These are phyloP conservation scores for Xiphophorus birchmanni DNA, from an alignment of 2,797 vertebrate species.

Conservation along the genomic window DNA sequence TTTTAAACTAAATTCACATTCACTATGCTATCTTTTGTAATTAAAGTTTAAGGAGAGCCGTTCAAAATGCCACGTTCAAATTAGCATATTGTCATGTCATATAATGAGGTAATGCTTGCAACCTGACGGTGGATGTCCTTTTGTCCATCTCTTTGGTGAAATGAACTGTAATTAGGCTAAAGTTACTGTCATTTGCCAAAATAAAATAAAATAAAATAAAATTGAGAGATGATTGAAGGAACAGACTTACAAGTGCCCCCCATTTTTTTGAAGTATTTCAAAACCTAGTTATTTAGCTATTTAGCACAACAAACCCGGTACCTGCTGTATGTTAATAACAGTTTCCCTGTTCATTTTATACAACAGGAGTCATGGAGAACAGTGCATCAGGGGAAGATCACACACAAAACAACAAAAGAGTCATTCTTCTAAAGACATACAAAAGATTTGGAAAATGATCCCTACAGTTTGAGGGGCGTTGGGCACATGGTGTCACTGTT, in stretches of 20 bases:
- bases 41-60: not conserved
- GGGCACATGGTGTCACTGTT: slow-evolving; percentile 76
- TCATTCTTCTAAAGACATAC: not conserved
- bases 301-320: slow-evolving; percentile 53
- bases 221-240: not conserved
- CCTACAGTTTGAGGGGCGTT: not conserved
- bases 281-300: not conserved
- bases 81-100: not conserved
- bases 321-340: slow-evolving; percentile 75
- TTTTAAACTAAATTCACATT: not conserved
- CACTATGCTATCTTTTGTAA: not conserved
- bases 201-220: not conserved
- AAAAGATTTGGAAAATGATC: not conserved
- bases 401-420: not conserved
- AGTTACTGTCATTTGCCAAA: not conserved
- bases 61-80: not conserved
- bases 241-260: not conserved
- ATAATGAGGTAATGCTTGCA: not conserved
- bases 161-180: not conserved
- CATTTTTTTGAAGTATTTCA: not conserved
- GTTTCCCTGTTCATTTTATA: slow-evolving; percentile 69
- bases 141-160: not conserved
- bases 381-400: slow-evolving; percentile 1
- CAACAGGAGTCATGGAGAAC: slow-evolving; percentile 68
- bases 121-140: not conserved